phyloP scores from a whole-genome alignment of 2,113 vertebrate genomes.

The Poicephalus gulielmi region DNA sequence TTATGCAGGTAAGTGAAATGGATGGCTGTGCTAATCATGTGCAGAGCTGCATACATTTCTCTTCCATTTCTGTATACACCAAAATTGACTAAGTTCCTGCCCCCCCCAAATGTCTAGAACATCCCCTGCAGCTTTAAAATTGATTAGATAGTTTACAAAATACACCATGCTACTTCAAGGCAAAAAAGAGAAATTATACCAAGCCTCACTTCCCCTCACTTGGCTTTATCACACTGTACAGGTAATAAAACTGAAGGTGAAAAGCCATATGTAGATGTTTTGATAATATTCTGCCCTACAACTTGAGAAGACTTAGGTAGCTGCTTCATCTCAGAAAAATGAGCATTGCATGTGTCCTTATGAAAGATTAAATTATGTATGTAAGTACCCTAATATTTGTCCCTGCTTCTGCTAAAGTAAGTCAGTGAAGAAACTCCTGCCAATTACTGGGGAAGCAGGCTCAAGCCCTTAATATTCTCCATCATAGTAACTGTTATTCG shows the following conservation, averaged over 20 bases:
- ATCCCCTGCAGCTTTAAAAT: not conserved
- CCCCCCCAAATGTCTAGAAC: not conserved
- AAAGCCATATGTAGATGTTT: not conserved
- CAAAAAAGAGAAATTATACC: not conserved
- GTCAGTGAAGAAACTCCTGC: not conserved
- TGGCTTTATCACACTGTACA: not conserved
- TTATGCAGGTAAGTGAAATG: constrained; percentile 42
- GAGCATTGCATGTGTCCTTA: not conserved
- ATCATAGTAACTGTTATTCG: not conserved
- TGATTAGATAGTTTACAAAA: not conserved
- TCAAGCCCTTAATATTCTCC: not conserved
- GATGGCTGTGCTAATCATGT: constrained; percentile 1
- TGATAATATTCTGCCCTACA: not conserved
- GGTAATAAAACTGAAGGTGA: not conserved
- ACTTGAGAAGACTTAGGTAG: not conserved
- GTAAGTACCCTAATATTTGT: not conserved
- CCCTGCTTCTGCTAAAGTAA: not conserved
- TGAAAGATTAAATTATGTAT: not conserved
- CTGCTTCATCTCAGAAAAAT: not conserved
- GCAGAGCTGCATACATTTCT: not conserved
- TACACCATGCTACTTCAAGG: not conserved
- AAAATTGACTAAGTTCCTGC: not conserved
- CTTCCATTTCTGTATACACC: not conserved
- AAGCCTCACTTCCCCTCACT: not conserved
- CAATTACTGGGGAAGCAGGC: not conserved